Evolutionary conservation across 2,113 vertebrate species (phyloP).

Genomic region (Cinclus cinclus): DNA sequence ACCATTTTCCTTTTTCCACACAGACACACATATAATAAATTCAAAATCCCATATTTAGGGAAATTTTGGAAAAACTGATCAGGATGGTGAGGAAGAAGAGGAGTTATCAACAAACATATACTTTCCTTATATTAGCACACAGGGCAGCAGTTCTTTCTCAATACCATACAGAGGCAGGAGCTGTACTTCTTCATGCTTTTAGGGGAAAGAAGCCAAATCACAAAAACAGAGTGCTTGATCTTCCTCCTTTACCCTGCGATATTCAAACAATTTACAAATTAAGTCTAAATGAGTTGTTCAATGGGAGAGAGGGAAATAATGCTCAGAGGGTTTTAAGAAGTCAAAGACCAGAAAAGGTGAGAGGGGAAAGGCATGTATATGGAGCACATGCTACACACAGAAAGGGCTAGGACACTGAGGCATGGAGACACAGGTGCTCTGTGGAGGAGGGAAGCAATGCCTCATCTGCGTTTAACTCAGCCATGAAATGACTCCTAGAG

Average conservation of each 20-base stretch:
- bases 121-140: not conserved
- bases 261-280: not conserved
- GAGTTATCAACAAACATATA: not conserved
- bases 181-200: not conserved
- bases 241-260: not conserved
- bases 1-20: not conserved
- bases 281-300: not conserved
- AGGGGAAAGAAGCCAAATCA: not conserved
- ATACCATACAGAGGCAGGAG: not conserved
- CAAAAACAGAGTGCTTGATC: not conserved
- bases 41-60: not conserved
- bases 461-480: constrained; percentile 55
- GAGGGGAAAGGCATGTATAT: not conserved
- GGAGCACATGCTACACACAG: not conserved
- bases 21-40: not conserved
- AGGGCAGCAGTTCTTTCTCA: not conserved
- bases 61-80: not conserved
- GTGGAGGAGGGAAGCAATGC: not conserved
- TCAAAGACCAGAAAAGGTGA: not conserved
- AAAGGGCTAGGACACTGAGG: not conserved
- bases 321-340: not conserved
- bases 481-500: constrained; percentile 57
- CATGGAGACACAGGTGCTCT: constrained; percentile 53
- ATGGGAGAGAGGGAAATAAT: not conserved
- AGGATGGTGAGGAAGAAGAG: not conserved